Evolutionary conservation across 1,140 invertebrate genomes (phyloP).

Genomic region (Drosophila auraria): DNA sequence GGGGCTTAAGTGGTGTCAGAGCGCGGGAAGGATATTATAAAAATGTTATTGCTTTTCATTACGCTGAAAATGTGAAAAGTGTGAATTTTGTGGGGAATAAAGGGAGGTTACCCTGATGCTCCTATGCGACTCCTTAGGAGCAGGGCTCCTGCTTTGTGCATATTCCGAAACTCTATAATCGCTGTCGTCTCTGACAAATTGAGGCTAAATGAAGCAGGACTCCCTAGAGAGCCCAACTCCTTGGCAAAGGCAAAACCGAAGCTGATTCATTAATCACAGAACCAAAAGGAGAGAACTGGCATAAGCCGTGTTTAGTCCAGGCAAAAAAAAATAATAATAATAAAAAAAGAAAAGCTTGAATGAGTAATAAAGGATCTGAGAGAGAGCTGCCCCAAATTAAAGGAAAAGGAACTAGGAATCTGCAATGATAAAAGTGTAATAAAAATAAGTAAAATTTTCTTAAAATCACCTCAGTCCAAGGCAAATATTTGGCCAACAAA

Average conservation of each 20-base stretch:
- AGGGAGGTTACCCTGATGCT: background rate
- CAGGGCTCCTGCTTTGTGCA: constrained; percentile 6
- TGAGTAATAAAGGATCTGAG: constrained; percentile 4
- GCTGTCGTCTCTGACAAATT: constrained; percentile 36
- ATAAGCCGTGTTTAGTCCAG: constrained; percentile 14
- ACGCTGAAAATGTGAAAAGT: constrained; percentile 48
- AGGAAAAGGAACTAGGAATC: background rate
- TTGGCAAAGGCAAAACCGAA: constrained; percentile 15
- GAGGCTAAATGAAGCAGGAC: constrained; percentile 40
- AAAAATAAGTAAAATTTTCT: too few relatives aligned
- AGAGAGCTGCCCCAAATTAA: background rate
- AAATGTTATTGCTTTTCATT: constrained; percentile 73
- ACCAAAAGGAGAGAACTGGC: constrained; percentile 27
- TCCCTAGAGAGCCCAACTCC: background rate
- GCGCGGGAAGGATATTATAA: constrained; percentile 49
- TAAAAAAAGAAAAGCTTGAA: background rate
- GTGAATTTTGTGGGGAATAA: constrained; percentile 1
- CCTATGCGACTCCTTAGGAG: constrained; percentile 8
- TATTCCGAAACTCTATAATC: constrained; percentile 20
- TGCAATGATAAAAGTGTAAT: too few relatives aligned
- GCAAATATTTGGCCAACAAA: constrained; percentile 24
- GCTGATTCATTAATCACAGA: constrained; percentile 47
- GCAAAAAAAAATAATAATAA: background rate
- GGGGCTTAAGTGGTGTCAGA: background rate
- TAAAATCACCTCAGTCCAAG: background rate